Base-by-base conservation (phyloP, 2,113 vertebrate species). In the Circaetus gallicus region DNA sequence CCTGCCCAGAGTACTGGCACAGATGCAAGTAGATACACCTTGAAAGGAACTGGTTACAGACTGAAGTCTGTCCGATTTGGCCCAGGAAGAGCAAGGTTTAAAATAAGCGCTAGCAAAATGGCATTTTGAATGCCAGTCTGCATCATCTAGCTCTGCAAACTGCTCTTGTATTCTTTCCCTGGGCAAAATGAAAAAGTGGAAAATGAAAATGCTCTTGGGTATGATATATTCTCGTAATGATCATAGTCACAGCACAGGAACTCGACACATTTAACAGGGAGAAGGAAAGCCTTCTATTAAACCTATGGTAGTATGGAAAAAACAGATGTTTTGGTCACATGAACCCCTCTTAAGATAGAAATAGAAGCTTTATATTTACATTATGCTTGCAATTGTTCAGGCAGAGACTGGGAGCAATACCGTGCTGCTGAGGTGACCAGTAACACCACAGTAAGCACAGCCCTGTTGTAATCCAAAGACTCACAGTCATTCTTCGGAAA, bases 1-100 rank as follows among this genome's bases (percentile, higher is more conserved):
- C 67, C 70, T 80, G 70, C 58, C 42, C 78, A 96, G 69, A 66
- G 29, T 79, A 79, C 73, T 95, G 96, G 93, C 86, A 93, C 66
- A 80, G 66, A 89, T 58, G 86, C 89, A 95, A 95, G 40, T 3
- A 94, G 83, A 89, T 87, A 90, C 71, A 96, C 93, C 91, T 97
- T 97, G 84, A 96, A 97, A 96, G 78, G 67, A 96, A 61, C 55
- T 32, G 13, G 9, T 59, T 73, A 80, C 62, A 94, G 82, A 88
- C 55, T 90, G 89, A 96, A 94, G 83, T 90, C 89, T 59, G 71
- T 56, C 87, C 0, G 45, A 95, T 90, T 95, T 95, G 97, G 81
- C 86, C 94, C 42, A n/a, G 70, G 45, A 97, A 93, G 74, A 93
- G 47, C 74, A 71, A 83, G 45, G 78, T 79, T 95, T 88, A 80